A percentile compares a stretch with the other conserved stretches of the same genome.
These are phyloP conservation scores for Tipula vernalis DNA, from an alignment of 2,888 invertebrate species.

Conservation along the genomic window DNA sequence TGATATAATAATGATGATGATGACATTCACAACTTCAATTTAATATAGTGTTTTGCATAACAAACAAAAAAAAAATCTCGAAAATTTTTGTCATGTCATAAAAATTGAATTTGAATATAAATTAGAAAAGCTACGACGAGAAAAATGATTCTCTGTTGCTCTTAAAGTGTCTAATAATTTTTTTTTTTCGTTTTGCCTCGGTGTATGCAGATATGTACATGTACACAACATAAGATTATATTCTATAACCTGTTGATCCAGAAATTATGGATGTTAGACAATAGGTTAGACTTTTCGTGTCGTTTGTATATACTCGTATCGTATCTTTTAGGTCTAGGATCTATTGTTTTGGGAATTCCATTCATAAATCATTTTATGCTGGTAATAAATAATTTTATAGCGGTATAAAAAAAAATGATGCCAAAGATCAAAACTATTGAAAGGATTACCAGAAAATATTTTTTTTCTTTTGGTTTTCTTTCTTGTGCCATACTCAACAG, in stretches of 20 bases:
- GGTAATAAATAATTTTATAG: not conserved
- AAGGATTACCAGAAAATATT: not conserved
- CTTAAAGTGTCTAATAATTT: not conserved
- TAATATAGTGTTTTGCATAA: slow-evolving; percentile 4
- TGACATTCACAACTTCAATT: slow-evolving; percentile 4
- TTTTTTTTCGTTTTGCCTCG: not conserved
- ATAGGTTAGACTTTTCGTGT: not conserved
- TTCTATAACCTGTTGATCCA: not conserved
- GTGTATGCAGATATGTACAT: not conserved
- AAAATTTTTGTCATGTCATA: not conserved
- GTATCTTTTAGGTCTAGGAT: not conserved
- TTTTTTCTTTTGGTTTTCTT: not conserved
- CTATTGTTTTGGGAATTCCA: not conserved
- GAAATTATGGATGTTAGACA: not conserved
- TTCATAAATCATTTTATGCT: not conserved
- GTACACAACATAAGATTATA: not conserved
- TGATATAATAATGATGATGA: slow-evolving; percentile 4
- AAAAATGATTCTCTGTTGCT: slow-evolving; percentile 4
- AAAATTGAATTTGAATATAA: slow-evolving; percentile 4
- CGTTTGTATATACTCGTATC: not conserved
- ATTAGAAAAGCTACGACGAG: slow-evolving; percentile 4
- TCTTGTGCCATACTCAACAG: not conserved
- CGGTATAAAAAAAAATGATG: not conserved
- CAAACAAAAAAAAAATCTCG: not conserved
- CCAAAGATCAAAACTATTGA: not conserved